Percentiles rank a stretch among this genome's conserved stretches.
Conservation (phyloP, 2,797 vertebrate species). For the Bradypodion ventrale region DNA sequence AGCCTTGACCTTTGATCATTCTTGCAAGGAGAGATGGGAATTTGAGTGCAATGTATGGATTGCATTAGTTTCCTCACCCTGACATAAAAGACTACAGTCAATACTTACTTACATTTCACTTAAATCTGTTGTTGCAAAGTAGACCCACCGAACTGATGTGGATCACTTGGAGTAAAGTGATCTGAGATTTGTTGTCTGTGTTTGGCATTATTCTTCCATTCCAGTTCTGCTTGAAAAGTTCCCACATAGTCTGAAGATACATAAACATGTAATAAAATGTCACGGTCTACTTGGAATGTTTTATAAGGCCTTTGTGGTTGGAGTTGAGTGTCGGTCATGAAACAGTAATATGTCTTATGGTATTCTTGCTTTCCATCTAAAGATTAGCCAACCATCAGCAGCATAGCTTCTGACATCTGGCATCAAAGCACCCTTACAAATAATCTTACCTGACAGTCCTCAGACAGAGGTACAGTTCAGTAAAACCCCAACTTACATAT, state of each 20-base stretch:
- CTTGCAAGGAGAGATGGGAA: neutral
- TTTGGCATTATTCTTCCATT: neutral
- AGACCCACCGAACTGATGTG: neutral
- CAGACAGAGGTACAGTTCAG: too few species aligned
- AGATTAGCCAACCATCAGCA: neutral
- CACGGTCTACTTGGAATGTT: neutral
- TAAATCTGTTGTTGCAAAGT: neutral
- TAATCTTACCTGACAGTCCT: slow-evolving; percentile 11
- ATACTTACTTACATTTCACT: neutral
- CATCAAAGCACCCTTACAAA: neutral
- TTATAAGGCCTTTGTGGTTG: slow-evolving; percentile 20
- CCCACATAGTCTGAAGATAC: neutral
- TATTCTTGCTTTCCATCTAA: neutral
- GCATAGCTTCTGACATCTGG: neutral
- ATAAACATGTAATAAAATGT: neutral
- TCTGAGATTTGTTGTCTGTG: neutral
- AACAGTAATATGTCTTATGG: slow-evolving; percentile 25
- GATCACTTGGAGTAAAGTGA: neutral
- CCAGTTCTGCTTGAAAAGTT: neutral
- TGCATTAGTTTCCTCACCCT: neutral
- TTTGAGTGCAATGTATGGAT: neutral
- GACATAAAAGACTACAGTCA: neutral
- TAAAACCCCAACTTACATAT: too few species aligned
- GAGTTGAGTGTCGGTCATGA: slow-evolving; percentile 15
- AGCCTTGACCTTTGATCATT: neutral